Conservation (phyloP, 2,797 vertebrate species). For the Erpetoichthys calabaricus region DNA sequence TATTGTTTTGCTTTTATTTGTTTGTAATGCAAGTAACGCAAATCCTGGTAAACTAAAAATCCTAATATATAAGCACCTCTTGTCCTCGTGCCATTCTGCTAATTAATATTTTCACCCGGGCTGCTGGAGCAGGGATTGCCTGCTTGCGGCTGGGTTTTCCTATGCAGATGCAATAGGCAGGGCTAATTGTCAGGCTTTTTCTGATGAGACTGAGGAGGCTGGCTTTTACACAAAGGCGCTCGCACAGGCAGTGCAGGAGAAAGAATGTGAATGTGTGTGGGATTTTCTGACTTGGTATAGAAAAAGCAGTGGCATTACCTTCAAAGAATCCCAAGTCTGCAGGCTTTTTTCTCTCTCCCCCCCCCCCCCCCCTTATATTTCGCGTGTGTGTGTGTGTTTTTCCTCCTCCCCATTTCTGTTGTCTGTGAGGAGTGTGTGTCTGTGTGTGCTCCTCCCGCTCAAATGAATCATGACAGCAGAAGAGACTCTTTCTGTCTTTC, state of each 20-base stretch:
- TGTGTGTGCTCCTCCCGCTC: neutral
- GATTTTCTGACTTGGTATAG: constrained; percentile 7
- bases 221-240: no score
- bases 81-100: no score
- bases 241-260: neutral
- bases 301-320: constrained; percentile 1
- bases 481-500: neutral
- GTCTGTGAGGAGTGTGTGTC: neutral
- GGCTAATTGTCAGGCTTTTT: neutral
- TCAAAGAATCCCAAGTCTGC: neutral
- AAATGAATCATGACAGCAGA: neutral
- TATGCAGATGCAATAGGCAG: constrained; percentile 1
- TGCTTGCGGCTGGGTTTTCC: neutral
- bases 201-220: neutral
- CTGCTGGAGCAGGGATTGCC: no score
- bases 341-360: constrained; percentile 12
- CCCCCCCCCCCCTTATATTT: constrained; percentile 15
- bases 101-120: no score
- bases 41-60: no score
- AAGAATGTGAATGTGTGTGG: neutral
- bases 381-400: constrained; percentile 31
- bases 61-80: no score
- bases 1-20: no score
- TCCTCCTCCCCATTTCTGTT: neutral
- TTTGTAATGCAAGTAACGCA: no score